These are phyloP conservation scores for Formica aserva DNA, from an alignment of 2,888 invertebrate species.

Conservation along the genomic window DNA sequence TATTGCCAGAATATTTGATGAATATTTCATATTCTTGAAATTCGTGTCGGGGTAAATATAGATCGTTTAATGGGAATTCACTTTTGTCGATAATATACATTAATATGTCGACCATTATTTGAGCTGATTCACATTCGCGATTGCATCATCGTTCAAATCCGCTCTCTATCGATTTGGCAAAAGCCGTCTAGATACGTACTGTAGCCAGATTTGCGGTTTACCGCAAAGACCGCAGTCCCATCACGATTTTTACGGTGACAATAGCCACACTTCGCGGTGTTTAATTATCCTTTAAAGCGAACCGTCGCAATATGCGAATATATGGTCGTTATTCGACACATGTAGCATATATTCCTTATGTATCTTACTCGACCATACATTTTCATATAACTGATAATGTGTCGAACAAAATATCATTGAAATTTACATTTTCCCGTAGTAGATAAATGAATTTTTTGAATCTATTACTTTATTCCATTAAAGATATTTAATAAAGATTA, in stretches of 20 bases:
- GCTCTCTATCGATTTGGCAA: constrained; percentile 72
- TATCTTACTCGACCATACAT: neutral
- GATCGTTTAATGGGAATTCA: constrained; percentile 44
- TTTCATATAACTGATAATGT: neutral
- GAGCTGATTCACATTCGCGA: constrained; percentile 56
- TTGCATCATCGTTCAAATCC: constrained; percentile 58
- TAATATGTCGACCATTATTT: constrained; percentile 54
- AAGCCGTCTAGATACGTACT: constrained; percentile 66
- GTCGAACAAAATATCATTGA: neutral
- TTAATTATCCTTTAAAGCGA: constrained; percentile 73
- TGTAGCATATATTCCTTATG: constrained; percentile 3
- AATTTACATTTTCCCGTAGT: constrained; percentile 1
- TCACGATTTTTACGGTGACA: constrained; percentile 72
- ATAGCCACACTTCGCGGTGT: constrained; percentile 67
- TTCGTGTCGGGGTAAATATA: constrained; percentile 25
- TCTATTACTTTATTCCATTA: neutral
- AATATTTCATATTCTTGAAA: constrained; percentile 39
- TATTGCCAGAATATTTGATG: constrained; percentile 4
- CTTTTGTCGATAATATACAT: constrained; percentile 53
- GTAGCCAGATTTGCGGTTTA: constrained; percentile 73
- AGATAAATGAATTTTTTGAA: neutral
- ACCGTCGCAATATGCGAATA: constrained; percentile 41
- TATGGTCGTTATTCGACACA: constrained; percentile 21
- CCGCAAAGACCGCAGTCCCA: constrained; percentile 71
- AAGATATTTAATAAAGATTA: constrained; percentile 9